Conservation (phyloP, 1,140 invertebrate genomes). For the Drosophila subpulchrella region DNA sequence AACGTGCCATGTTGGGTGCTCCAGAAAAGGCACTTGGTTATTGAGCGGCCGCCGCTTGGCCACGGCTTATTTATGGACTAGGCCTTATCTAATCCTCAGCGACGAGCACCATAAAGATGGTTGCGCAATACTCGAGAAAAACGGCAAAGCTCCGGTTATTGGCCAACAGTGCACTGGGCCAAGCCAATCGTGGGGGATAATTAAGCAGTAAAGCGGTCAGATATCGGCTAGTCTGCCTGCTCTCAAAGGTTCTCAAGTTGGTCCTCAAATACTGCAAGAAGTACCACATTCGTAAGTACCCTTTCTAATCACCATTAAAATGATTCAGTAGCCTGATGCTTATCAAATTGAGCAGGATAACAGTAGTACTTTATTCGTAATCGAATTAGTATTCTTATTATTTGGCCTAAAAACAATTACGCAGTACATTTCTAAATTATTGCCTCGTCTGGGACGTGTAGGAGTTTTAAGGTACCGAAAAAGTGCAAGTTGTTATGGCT, state of each 20-base stretch:
- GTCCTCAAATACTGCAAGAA: neutral
- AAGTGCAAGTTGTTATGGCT: conserved; percentile 30
- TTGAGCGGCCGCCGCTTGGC: conserved; percentile 9
- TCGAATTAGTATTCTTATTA: conserved; percentile 3
- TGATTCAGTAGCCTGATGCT: conserved; percentile 13
- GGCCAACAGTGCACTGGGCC: conserved; percentile 13
- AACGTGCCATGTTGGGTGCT: conserved; percentile 89
- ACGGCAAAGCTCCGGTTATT: neutral
- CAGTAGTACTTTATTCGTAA: neutral
- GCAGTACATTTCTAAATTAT: conserved; percentile 14
- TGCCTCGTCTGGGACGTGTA: conserved; percentile 3
- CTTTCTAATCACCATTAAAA: neutral
- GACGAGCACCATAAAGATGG: conserved; percentile 49
- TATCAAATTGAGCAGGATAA: conserved; percentile 2
- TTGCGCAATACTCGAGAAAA: conserved; percentile 37
- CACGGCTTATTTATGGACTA: conserved; percentile 53
- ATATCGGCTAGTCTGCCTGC: conserved; percentile 1
- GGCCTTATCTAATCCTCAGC: conserved; percentile 56
- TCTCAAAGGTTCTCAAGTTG: neutral
- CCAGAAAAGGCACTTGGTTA: conserved; percentile 86
- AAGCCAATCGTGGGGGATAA: conserved; percentile 2
- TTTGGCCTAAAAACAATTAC: conserved; percentile 3
- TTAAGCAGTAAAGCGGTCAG: conserved; percentile 14
- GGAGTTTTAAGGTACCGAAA: neutral
- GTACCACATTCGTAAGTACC: neutral